phyloP scores from a whole-genome alignment of 2,888 invertebrate genomes.

The Eutolmus rufibarbis region DNA sequence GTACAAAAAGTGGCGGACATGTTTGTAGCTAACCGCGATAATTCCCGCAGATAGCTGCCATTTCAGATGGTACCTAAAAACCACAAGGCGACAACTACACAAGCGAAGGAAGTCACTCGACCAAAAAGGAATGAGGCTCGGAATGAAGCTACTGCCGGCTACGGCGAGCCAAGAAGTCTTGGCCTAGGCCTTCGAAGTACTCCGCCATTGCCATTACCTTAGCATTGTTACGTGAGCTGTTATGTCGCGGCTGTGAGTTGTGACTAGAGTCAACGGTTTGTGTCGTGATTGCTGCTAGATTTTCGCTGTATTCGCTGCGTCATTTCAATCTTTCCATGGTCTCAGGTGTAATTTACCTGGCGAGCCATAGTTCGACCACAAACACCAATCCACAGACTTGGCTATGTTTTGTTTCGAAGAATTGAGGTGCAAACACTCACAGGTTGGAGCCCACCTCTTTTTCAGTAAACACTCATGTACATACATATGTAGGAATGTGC shows the following conservation, averaged over 20 bases:
- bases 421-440: background rate
- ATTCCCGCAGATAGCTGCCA: background rate
- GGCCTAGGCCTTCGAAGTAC: conserved; percentile 48
- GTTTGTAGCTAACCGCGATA: conserved; percentile 19
- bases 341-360: background rate
- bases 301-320: conserved; percentile 4
- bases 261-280: conserved; percentile 45
- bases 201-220: conserved; percentile 46
- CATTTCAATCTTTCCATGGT: background rate
- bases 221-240: conserved; percentile 43
- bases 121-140: conserved; percentile 6
- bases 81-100: conserved; percentile 30
- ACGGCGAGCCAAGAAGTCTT: conserved; percentile 20
- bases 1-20: background rate
- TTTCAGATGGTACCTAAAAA: conserved; percentile 14
- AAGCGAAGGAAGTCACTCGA: conserved; percentile 1
- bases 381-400: background rate
- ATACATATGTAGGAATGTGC: background rate
- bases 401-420: background rate
- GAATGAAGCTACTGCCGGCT: conserved; percentile 1
- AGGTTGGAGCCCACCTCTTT: background rate
- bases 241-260: conserved; percentile 28
- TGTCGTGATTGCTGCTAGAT: conserved; percentile 44
- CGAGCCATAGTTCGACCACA: background rate
- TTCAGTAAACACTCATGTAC: background rate